Conservation (phyloP, 2,113 vertebrate genomes). For the Riparia riparia region DNA sequence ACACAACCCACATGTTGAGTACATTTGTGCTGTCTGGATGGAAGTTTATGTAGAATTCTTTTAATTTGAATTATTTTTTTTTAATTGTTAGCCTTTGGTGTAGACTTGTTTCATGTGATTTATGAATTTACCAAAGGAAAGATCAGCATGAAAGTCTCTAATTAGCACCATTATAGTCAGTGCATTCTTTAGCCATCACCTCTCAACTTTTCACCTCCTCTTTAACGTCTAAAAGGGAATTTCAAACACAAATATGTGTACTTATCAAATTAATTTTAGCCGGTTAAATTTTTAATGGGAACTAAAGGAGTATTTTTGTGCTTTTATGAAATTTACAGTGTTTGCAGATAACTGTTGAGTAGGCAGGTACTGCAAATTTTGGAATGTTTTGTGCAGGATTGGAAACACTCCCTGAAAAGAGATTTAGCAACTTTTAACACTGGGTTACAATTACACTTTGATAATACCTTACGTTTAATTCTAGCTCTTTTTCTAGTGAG, state of each 20-base stretch:
- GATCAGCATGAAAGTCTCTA: not conserved
- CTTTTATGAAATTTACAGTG: not conserved
- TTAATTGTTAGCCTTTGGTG: not conserved
- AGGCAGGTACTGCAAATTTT: not conserved
- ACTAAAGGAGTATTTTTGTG: not conserved
- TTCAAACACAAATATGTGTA: not conserved
- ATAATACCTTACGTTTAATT: not conserved
- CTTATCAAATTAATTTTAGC: not conserved
- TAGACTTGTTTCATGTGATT: not conserved
- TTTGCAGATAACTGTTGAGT: not conserved
- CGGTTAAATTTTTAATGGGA: not conserved
- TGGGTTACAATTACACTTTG: not conserved
- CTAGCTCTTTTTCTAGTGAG: not conserved
- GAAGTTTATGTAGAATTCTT: not conserved
- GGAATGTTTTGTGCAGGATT: not conserved
- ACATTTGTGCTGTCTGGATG: not conserved
- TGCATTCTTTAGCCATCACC: not conserved
- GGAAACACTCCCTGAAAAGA: not conserved
- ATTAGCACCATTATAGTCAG: not conserved
- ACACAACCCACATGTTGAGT: not conserved
- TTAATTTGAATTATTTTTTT: accelerated
- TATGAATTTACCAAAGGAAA: not conserved
- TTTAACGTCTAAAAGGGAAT: not conserved
- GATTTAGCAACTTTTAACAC: not conserved
- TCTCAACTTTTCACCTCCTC: not conserved